Percentiles rank a stretch among this genome's conserved stretches.
Conservation (phyloP, 2,888 invertebrate genomes). For the Dynastes grantii region DNA sequence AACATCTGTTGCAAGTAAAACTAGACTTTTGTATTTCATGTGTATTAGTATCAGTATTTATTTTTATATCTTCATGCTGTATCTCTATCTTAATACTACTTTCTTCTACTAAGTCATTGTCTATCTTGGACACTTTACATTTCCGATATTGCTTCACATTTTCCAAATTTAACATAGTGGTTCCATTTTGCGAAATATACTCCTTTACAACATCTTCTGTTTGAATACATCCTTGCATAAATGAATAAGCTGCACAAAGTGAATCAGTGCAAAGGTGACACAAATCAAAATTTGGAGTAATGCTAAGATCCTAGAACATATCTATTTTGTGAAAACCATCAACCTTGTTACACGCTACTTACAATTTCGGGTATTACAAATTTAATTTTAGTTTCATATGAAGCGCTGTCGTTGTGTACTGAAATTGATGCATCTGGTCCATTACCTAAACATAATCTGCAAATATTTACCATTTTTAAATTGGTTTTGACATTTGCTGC, state of each 20-base stretch:
- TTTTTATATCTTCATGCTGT: constrained; percentile 6
- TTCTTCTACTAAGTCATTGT: neutral
- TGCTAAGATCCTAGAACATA: constrained; percentile 27
- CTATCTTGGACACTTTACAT: neutral
- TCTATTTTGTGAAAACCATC: neutral
- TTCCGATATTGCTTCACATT: constrained; percentile 7
- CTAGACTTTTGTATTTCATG: neutral
- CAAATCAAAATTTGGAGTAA: constrained; percentile 23
- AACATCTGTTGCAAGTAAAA: constrained; percentile 19
- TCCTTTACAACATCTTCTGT: constrained; percentile 26
- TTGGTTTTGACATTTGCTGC: neutral
- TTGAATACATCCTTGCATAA: constrained; percentile 35
- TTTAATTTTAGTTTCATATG: constrained; percentile 25
- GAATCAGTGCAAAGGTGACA: constrained; percentile 31
- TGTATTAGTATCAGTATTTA: neutral
- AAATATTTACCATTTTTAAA: constrained; percentile 15
- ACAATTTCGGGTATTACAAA: constrained; percentile 43
- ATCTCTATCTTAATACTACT: constrained; percentile 15
- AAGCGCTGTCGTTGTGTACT: neutral
- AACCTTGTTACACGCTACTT: constrained; percentile 8
- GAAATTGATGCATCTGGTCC: neutral
- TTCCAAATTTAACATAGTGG: neutral
- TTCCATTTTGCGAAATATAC: constrained; percentile 9
- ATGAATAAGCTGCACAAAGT: constrained; percentile 34
- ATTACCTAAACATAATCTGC: constrained; percentile 28